Percentiles rank a stretch among this genome's conserved stretches.
These are phyloP conservation scores for Diuraphis noxia DNA, from an alignment of 1,140 invertebrate genomes.

Conservation along the genomic window DNA sequence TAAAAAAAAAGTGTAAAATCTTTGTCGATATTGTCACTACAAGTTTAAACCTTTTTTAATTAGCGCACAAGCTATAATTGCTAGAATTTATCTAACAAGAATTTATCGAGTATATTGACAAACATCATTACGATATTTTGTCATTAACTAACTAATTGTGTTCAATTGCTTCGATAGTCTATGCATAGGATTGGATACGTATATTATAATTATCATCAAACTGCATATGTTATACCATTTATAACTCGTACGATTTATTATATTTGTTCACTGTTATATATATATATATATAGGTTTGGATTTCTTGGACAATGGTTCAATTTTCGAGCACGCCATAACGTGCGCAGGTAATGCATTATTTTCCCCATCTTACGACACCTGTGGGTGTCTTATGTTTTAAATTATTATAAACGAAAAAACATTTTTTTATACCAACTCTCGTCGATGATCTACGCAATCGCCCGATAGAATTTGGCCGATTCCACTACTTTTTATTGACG, in stretches of 20 bases:
- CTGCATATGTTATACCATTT: neutral
- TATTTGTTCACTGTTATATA: neutral
- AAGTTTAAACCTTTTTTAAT: neutral
- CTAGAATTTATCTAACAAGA: neutral
- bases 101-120: conserved; percentile 27
- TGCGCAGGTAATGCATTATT: conserved; percentile 42
- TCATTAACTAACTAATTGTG: conserved; percentile 23
- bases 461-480: conserved; percentile 75
- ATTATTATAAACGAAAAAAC: neutral
- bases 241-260: neutral
- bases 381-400: neutral
- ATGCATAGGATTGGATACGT: too few species aligned
- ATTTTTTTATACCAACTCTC: neutral
- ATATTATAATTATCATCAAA: neutral
- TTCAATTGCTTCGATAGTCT: conserved; percentile 10
- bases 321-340: conserved; percentile 54
- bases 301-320: conserved; percentile 52
- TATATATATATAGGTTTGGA: conserved; percentile 38
- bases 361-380: neutral
- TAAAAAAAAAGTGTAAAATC: neutral
- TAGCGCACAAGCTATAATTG: neutral
- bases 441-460: neutral
- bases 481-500: conserved; percentile 71
- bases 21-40: neutral
- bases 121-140: neutral